Evolutionary conservation across 1,140 invertebrate genomes (phyloP), one percentile per base, ranked within the genome.

Genomic region (Sesamia nonagrioides): DNA sequence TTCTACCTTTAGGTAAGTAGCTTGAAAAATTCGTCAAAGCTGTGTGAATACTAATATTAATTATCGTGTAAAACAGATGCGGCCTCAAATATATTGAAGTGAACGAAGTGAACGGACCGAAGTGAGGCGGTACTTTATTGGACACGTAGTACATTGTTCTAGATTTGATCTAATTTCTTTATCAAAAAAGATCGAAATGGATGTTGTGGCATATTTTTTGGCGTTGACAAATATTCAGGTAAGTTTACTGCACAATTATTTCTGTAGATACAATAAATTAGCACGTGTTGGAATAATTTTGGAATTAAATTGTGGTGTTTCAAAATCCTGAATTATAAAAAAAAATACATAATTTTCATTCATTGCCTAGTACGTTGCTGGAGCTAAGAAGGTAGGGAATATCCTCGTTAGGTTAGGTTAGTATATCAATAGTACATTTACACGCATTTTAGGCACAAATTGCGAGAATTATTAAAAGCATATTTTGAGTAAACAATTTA

Each of bases 31-130:
- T 73, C 50, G 74, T 76, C 76, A 82, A 75, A 75, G 77, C 58
- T 60, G 74, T 73, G 50, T 68, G 81, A 82, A 82, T 87, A 83
- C 68, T 78, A 86, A 89, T 87, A 27, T 27, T 86, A 85, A 85
- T 82, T 78, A 85, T 86, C 80, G 69, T 74, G 76, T 54, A 77
- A 82, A 76, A 21, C 9, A 9, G 18, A 15, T 7, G 15, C 45
- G 40, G 50, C 15, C 48, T n/a, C 40, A 60, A 61, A 58, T 11
- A 18, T 75, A 48, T 33, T 45, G 40, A 11, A 48, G 40, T 48
- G 18, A 15, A 17, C 18, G 17, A 2, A 33, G 72, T 61, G 72
- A 48, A 75, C 40, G 37, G 56, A 17, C 13, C 8, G 2, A 63
- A 63, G 35, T 63, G 35, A 15, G 15, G 9, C 35, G 6, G 27